Base-by-base conservation (phyloP, 2,797 vertebrate genomes). In the Anguilla obscura region DNA sequence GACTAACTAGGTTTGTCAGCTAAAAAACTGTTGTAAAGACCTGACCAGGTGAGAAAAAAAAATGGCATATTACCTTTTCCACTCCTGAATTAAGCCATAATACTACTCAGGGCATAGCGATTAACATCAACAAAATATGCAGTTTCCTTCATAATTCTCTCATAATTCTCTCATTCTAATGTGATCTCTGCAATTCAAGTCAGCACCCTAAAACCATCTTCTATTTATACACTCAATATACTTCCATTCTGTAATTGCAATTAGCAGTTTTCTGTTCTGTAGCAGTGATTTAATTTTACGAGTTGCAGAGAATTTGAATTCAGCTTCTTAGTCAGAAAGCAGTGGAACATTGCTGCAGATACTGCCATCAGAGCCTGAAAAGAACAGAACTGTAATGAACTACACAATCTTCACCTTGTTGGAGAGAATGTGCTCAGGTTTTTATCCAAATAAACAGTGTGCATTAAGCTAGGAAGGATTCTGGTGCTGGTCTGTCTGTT, bases 261-360 rank as follows among this genome's bases (percentile, higher is more conserved):
- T 85, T 85, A 85, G 84, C 30, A 36, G 69, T 58, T 87, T 40
- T 79, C 36, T 21, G 21, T 27, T 76, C 82, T 87, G 86, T 74
- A 80, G 89, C 92, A 88, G 87, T 87, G 89, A 92, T 93, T 94
- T 93, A 90, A 93, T 93, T 93, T 90, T 94, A 94, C 93, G 88
- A 91, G 90, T 91, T 90, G 90, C 90, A 93, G 90, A 91, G 93
- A 92, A 90, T 90, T 90, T 90, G 88, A 91, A 93, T 92, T 94
- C 89, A 94, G 92, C 90, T 82, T 90, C 90, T 92, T 90, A 90
- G 91, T 93, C 91, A 94, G 89, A 94, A 92, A 90, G 92, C 91
- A 90, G 58, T 54, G 87, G 71, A 91, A 89, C 93, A 94, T 89
- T 92, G 90, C 91, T 91, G 89, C 16, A 60, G 93, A 94, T 93